Percentiles rank a stretch among this genome's conserved stretches.
Conservation (phyloP, 2,888 invertebrate species). For the Nesidiocoris tenuis region DNA sequence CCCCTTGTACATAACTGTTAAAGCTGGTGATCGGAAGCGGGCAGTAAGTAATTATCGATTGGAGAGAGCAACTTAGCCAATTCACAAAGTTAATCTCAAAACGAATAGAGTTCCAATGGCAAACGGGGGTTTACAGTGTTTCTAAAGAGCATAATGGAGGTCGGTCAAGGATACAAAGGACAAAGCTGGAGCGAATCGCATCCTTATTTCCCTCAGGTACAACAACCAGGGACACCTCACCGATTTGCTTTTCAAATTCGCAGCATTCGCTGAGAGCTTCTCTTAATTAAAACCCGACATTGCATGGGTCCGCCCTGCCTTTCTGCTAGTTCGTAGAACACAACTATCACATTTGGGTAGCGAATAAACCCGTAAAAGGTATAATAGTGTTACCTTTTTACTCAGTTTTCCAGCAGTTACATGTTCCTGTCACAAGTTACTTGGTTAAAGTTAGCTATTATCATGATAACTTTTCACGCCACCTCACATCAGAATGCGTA, state of each 20-base stretch:
- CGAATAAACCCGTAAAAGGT: too few relatives aligned
- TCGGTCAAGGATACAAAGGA: neutral
- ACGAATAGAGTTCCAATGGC: neutral
- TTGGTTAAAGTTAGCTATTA: too few relatives aligned
- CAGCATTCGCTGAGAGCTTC: neutral
- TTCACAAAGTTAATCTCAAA: neutral
- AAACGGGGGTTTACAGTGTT: neutral
- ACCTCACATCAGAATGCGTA: too few relatives aligned
- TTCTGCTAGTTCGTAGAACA: too few relatives aligned
- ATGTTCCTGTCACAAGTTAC: too few relatives aligned
- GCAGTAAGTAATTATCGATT: neutral
- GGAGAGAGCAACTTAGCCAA: neutral
- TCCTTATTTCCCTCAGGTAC: neutral
- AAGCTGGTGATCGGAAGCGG: neutral
- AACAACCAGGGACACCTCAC: neutral
- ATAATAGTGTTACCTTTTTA: too few relatives aligned
- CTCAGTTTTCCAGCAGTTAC: too few relatives aligned
- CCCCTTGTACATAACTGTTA: too few relatives aligned
- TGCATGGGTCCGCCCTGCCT: too few relatives aligned
- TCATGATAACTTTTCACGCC: too few relatives aligned
- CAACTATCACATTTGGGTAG: too few relatives aligned
- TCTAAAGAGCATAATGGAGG: neutral
- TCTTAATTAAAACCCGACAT: neutral
- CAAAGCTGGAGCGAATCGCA: neutral
- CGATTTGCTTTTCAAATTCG: neutral